phyloP scores from a whole-genome alignment of 2,888 invertebrate genomes.

The Sclerodermus sp. region DNA sequence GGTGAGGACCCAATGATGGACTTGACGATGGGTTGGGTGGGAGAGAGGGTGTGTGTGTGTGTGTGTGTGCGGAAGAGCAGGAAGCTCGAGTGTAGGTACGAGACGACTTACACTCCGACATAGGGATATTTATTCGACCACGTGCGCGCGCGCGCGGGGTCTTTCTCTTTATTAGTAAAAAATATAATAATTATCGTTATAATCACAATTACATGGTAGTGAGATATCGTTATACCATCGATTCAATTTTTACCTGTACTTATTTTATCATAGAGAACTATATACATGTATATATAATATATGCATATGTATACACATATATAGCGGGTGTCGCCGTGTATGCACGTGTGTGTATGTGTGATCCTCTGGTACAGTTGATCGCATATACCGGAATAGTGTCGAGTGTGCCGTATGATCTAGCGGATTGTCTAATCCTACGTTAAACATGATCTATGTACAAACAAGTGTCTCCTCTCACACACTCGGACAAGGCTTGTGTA shows the following conservation, averaged over 20 bases:
- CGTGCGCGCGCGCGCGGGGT: slow-evolving; percentile 21
- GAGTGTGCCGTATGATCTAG: slow-evolving; percentile 8
- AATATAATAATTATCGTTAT: slow-evolving; percentile 55
- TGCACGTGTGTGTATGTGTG: neutral
- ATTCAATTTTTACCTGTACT: slow-evolving; percentile 35
- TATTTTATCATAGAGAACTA: too few relatives aligned
- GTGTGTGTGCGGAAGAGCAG: too few relatives aligned
- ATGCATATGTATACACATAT: too few relatives aligned
- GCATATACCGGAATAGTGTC: slow-evolving; percentile 9
- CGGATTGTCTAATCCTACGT: slow-evolving; percentile 31
- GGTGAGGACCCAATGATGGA: too few relatives aligned
- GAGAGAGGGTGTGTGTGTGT: too few relatives aligned
- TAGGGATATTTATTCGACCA: slow-evolving; percentile 12
- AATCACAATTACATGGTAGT: slow-evolving; percentile 43
- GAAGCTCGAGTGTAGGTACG: too few relatives aligned
- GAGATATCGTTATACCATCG: slow-evolving; percentile 29
- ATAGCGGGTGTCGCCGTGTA: slow-evolving; percentile 17
- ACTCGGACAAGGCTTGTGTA: slow-evolving; percentile 15
- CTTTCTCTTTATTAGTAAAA: slow-evolving; percentile 54
- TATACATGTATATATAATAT: slow-evolving; percentile 15
- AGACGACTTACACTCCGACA: too few relatives aligned
- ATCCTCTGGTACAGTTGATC: slow-evolving; percentile 1
- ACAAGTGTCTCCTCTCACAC: slow-evolving; percentile 25
- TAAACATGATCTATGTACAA: slow-evolving; percentile 41
- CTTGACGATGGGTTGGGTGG: too few relatives aligned